Conservation (phyloP, 1,140 invertebrate species). For the Caenorhabditis elegans region WBcel235 BX284604.4:7896001-7896500, state of each 20-base stretch:
- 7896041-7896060: background rate
- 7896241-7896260: constrained; percentile 61
- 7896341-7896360: too few species aligned
- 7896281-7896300: constrained; percentile 66
- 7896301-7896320: background rate
- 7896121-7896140: background rate
- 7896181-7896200: constrained; percentile 51
- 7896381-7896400: constrained; percentile 66
- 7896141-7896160: too few species aligned
- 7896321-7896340: too few species aligned
- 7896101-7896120: background rate
- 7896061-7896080: background rate
- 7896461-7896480: constrained; percentile 64
- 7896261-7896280: constrained; percentile 64
- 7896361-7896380: constrained; percentile 47
- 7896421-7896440: constrained; percentile 57
- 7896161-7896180: constrained; percentile 13
- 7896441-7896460: constrained; percentile 61
- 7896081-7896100: background rate
- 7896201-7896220: constrained; percentile 64
- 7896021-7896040: background rate
- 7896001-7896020: background rate
- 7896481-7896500: constrained; percentile 63
- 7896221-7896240: constrained; percentile 65
- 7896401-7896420: constrained; percentile 64